phyloP scores from a whole-genome alignment of 2,888 invertebrate genomes.

The Netelia melanura region DNA sequence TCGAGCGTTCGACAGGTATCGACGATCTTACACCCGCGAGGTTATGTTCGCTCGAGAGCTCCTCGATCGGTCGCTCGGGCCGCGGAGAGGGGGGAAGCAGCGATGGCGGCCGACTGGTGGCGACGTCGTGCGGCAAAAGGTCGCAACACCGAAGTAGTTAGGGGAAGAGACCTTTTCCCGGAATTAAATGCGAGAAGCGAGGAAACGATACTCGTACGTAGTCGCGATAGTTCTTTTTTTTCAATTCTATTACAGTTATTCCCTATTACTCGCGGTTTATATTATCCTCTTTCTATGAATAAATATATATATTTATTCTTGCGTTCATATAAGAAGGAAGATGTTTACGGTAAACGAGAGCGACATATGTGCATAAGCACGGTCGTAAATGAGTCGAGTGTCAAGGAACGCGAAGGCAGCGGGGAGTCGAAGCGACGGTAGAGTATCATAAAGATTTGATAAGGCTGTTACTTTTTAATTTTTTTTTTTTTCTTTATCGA shows the following conservation, averaged over 20 bases:
- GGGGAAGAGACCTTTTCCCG: slow-evolving; percentile 16
- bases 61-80: no score
- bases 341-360: slow-evolving; percentile 43
- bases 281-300: no score
- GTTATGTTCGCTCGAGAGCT: no score
- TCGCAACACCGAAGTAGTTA: neutral
- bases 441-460: slow-evolving; percentile 60
- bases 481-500: slow-evolving; percentile 26
- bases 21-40: no score
- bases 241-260: slow-evolving; percentile 30
- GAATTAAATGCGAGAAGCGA: slow-evolving; percentile 50
- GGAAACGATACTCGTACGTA: neutral
- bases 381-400: slow-evolving; percentile 49
- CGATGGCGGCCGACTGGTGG: slow-evolving; percentile 1
- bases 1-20: no score
- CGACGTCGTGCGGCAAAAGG: slow-evolving; percentile 30
- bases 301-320: no score
- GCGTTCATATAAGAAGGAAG: neutral
- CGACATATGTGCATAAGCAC: slow-evolving; percentile 45
- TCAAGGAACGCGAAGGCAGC: neutral
- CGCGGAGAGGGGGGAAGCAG: neutral
- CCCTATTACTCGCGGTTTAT: neutral
- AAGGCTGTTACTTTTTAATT: slow-evolving; percentile 34
- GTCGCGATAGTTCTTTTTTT: slow-evolving; percentile 1
- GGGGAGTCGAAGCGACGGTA: neutral